phyloP scores from a whole-genome alignment of 1,140 invertebrate genomes.

The Sipha flava region DNA sequence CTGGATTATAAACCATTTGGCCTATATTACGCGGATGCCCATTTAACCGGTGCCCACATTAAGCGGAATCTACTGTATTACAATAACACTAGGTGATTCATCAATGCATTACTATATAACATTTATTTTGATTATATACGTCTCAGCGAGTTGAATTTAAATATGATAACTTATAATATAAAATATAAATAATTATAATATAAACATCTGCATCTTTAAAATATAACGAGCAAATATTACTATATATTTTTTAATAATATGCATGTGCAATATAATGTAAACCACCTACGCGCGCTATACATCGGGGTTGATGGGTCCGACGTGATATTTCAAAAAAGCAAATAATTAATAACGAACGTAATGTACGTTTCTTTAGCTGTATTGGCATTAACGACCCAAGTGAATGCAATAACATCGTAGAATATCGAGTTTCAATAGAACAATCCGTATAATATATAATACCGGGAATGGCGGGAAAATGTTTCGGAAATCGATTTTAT shows the following conservation, averaged over 20 bases:
- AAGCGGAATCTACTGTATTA: no score
- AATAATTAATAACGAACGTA: slow-evolving; percentile 2
- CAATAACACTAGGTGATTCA: no score
- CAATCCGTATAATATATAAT: not conserved
- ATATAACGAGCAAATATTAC: not conserved
- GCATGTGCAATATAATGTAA: not conserved
- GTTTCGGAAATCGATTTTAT: no score
- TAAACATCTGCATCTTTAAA: not conserved
- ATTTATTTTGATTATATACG: no score
- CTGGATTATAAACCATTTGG: no score
- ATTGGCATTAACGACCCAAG: not conserved
- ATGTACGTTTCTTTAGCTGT: not conserved
- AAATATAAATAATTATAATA: no score
- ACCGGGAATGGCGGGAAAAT: not conserved
- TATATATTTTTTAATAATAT: not conserved
- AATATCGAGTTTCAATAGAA: not conserved
- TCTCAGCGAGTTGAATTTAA: no score
- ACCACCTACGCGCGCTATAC: not conserved
- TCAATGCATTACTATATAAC: no score
- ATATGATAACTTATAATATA: no score
- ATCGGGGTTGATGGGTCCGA: not conserved
- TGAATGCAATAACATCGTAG: not conserved
- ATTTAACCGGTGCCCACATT: no score
- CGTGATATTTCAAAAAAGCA: not conserved
- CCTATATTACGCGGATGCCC: no score